Percentiles rank a stretch among this genome's conserved stretches.
Conservation (phyloP, 2,888 invertebrate species). For the Trichacis sp. region DNA sequence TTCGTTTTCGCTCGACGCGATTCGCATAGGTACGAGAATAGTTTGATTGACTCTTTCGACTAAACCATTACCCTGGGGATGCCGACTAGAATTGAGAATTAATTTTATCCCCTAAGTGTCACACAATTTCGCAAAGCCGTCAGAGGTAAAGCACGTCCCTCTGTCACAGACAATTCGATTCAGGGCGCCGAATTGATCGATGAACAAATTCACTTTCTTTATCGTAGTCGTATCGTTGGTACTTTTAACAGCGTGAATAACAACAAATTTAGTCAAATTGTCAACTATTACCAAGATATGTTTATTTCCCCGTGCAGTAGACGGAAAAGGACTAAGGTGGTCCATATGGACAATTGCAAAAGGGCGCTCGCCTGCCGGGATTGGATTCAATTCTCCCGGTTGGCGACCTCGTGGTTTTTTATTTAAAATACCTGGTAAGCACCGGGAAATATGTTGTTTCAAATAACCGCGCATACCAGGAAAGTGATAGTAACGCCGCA, state of each 20-base stretch:
- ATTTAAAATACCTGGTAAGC: neutral
- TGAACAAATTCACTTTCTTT: constrained; percentile 20
- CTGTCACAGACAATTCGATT: constrained; percentile 24
- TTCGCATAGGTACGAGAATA: constrained; percentile 18
- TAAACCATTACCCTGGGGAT: constrained; percentile 16
- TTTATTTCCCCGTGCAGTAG: constrained; percentile 16
- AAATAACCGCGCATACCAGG: neutral
- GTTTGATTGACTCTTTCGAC: constrained; percentile 7
- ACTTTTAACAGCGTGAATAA: constrained; percentile 1
- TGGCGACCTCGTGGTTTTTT: neutral
- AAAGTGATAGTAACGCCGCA: constrained; percentile 16
- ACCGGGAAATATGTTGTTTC: neutral
- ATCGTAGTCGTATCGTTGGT: constrained; percentile 9
- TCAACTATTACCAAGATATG: constrained; percentile 33
- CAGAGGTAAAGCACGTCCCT: constrained; percentile 33
- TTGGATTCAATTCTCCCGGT: constrained; percentile 7
- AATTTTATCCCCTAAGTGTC: constrained; percentile 9
- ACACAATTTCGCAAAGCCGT: constrained; percentile 27
- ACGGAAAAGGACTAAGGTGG: constrained; percentile 35
- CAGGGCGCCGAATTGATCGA: constrained; percentile 26
- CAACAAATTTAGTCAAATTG: constrained; percentile 33
- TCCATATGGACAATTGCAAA: constrained; percentile 35
- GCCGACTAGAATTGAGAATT: constrained; percentile 16
- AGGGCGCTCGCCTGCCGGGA: constrained; percentile 29
- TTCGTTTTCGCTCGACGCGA: neutral